phyloP scores from a whole-genome alignment of 2,797 vertebrate species.

The Mus minutoides region DNA sequence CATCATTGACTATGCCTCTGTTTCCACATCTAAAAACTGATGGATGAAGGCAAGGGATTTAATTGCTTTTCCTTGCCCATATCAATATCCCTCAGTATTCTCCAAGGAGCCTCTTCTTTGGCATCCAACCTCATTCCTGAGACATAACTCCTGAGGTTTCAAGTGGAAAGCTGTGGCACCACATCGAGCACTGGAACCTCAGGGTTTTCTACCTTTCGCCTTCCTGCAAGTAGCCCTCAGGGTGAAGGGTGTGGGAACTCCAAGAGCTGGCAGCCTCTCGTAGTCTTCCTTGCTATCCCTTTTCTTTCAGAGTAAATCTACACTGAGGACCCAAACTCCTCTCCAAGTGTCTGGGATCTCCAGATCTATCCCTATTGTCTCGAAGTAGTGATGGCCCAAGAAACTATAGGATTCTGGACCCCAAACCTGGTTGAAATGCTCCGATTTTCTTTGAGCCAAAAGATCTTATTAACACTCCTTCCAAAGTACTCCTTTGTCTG shows the following conservation, averaged over 20 bases:
- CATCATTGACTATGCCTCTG: neutral
- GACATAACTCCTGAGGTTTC: conserved; percentile 10
- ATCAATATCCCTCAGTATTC: neutral
- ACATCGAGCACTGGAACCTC: neutral
- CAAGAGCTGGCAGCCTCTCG: neutral
- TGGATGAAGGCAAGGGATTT: neutral
- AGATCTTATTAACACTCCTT: neutral
- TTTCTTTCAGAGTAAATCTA: neutral
- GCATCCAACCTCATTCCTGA: conserved; percentile 42
- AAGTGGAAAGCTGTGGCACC: neutral
- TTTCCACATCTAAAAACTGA: neutral
- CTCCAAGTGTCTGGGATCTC: neutral
- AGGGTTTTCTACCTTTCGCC: neutral
- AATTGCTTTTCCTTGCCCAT: neutral
- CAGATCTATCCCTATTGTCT: neutral
- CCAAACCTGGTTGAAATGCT: neutral
- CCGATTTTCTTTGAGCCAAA: neutral
- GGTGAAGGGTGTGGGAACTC: neutral
- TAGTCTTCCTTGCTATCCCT: neutral
- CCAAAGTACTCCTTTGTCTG: neutral
- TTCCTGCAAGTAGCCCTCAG: neutral
- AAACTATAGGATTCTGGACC: neutral
- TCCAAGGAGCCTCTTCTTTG: conserved; percentile 15
- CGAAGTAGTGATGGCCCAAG: neutral
- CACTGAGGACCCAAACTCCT: neutral